phyloP scores from a whole-genome alignment of 1,140 invertebrate species.

The Drosophila tristis region DNA sequence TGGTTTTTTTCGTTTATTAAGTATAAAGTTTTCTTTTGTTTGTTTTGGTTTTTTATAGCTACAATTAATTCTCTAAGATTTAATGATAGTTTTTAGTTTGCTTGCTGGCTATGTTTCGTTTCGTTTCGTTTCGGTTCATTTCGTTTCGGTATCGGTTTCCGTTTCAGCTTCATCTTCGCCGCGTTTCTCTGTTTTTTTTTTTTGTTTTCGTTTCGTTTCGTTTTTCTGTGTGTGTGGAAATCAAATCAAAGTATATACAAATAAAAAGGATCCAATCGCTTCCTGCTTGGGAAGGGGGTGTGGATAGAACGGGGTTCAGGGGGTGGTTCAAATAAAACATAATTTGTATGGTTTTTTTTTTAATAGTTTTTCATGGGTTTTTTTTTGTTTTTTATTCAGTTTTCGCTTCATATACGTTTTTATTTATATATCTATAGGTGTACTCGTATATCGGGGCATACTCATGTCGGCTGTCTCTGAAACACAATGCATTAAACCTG shows the following conservation, averaged over 20 bases:
- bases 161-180: constrained; percentile 32
- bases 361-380: constrained; percentile 53
- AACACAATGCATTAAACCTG: constrained; percentile 56
- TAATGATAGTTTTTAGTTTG: constrained; percentile 72
- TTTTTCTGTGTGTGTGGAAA: constrained; percentile 26
- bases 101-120: constrained; percentile 52
- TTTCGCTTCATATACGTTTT: constrained; percentile 54
- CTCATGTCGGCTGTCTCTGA: constrained; percentile 32
- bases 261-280: too few relatives aligned
- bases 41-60: constrained; percentile 48
- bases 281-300: too few relatives aligned
- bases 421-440: constrained; percentile 47
- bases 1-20: constrained; percentile 44
- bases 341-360: constrained; percentile 60
- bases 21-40: constrained; percentile 49
- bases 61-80: constrained; percentile 74
- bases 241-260: constrained; percentile 1
- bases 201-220: too few relatives aligned
- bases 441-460: constrained; percentile 31
- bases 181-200: constrained; percentile 7
- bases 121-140: constrained; percentile 19
- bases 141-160: constrained; percentile 26
- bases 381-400: constrained; percentile 45
- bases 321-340: constrained; percentile 59
- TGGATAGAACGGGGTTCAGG: background rate